A percentile compares a stretch with the other conserved stretches of the same genome.
Conservation (phyloP, 2,113 vertebrate genomes). For the Gopherus evgoodei region DNA sequence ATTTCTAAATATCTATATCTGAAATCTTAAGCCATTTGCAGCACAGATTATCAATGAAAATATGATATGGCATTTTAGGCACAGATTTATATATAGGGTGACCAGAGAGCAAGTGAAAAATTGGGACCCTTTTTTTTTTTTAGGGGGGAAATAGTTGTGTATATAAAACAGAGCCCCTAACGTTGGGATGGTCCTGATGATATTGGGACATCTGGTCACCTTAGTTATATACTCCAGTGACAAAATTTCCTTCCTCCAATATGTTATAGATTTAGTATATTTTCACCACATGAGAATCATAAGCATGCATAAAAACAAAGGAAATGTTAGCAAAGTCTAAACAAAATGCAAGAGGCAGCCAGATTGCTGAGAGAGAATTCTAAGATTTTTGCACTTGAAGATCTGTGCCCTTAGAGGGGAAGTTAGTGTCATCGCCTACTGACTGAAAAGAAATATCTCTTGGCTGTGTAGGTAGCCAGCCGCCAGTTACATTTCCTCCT, state of each 20-base stretch:
- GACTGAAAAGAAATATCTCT: neutral
- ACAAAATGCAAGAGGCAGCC: conserved; percentile 9
- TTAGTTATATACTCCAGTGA: conserved; percentile 37
- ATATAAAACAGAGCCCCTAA: neutral
- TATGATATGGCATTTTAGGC: conserved; percentile 36
- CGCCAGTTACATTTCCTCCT: neutral
- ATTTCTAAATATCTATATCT: conserved; percentile 44
- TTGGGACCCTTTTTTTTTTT: neutral
- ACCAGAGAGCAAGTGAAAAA: neutral
- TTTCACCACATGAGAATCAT: conserved; percentile 58
- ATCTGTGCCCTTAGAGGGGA: neutral
- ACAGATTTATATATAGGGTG: conserved; percentile 43
- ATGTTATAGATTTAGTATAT: conserved; percentile 55
- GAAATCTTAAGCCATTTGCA: conserved; percentile 13
- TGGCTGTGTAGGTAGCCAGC: neutral
- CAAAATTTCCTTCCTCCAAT: conserved; percentile 63
- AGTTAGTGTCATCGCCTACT: fast-evolving
- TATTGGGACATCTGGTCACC: neutral
- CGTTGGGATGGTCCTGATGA: neutral
- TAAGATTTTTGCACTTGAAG: fast-evolving
- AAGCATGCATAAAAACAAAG: conserved; percentile 39
- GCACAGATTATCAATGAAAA: conserved; percentile 54
- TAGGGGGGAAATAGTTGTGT: neutral
- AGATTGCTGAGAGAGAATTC: neutral
- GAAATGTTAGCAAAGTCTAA: conserved; percentile 2